Percentiles rank a stretch among this genome's conserved stretches.
These are phyloP conservation scores for Pangasius larnaudii DNA, from an alignment of 2,797 vertebrate genomes.

Conservation along the genomic window DNA sequence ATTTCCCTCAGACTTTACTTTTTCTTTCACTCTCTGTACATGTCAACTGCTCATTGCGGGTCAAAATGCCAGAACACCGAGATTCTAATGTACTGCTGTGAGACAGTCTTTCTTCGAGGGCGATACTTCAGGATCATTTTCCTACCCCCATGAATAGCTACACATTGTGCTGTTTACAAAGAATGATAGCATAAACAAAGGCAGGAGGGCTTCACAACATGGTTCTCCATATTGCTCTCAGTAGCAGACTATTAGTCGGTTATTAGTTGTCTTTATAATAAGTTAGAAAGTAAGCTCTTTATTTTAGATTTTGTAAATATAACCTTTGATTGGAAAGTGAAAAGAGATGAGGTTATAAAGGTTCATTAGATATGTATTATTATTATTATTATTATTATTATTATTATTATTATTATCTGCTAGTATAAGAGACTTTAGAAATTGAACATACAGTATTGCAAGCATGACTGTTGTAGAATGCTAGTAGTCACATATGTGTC, in stretches of 20 bases:
- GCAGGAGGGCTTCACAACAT: neutral
- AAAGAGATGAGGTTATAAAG: neutral
- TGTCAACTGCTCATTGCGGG: constrained; percentile 14
- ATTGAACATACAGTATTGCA: neutral
- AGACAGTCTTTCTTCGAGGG: neutral
- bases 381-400: neutral
- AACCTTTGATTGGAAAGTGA: neutral
- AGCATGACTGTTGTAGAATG: neutral
- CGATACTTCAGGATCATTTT: neutral
- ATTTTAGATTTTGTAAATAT: neutral
- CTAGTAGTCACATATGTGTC: neutral
- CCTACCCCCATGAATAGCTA: neutral
- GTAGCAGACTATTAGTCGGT: neutral
- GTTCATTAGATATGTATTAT: neutral
- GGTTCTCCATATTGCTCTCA: neutral
- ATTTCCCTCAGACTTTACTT: constrained; percentile 24
- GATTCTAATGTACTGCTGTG: neutral
- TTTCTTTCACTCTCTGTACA: constrained; percentile 23
- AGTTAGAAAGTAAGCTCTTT: neutral
- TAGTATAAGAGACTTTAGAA: neutral
- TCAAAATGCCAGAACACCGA: neutral
- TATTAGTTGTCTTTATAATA: neutral
- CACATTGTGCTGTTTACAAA: neutral
- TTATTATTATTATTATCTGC: neutral
- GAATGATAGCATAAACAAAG: neutral